Conservation (phyloP, 2,113 vertebrate species). For the Eptatretus burgeri region DNA sequence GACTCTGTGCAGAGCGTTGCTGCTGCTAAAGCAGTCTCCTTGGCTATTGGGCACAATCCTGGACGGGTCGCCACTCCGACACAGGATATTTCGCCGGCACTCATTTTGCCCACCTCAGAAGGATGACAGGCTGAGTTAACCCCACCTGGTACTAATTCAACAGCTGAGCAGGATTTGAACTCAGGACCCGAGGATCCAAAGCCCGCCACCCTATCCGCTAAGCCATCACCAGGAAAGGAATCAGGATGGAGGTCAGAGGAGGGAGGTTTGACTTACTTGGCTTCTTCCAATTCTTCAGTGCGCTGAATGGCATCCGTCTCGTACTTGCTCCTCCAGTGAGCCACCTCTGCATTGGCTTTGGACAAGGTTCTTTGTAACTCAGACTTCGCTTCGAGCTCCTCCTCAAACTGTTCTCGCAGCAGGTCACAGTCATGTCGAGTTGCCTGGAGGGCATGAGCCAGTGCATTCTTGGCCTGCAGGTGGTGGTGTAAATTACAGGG, state of each 20-base stretch:
- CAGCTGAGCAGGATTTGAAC: too few species aligned
- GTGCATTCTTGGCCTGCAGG: not conserved
- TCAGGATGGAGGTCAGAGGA: not conserved
- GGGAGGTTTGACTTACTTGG: not conserved
- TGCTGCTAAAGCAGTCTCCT: too few species aligned
- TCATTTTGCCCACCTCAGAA: too few species aligned
- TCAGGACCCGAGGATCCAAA: too few species aligned
- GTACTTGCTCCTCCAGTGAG: constrained; percentile 1
- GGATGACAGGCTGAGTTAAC: too few species aligned
- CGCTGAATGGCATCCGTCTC: constrained; percentile 3
- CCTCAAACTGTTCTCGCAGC: constrained; percentile 1
- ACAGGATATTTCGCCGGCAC: too few species aligned
- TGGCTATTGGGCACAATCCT: too few species aligned
- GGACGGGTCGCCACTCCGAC: too few species aligned
- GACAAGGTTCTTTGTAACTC: not conserved
- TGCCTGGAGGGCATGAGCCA: not conserved
- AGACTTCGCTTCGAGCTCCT: not conserved
- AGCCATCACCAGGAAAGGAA: not conserved
- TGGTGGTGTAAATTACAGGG: not conserved
- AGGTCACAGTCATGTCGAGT: constrained; percentile 1
- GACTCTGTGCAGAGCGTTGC: too few species aligned
- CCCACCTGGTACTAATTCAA: too few species aligned
- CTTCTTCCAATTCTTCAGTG: constrained; percentile 1
- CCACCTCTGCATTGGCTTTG: not conserved
- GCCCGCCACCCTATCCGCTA: too few species aligned